A percentile compares a stretch with the other conserved stretches of the same genome.
These are phyloP conservation scores for Acinonyx jubatus DNA, from an alignment of 2,113 vertebrate species.

Conservation along the genomic window DNA sequence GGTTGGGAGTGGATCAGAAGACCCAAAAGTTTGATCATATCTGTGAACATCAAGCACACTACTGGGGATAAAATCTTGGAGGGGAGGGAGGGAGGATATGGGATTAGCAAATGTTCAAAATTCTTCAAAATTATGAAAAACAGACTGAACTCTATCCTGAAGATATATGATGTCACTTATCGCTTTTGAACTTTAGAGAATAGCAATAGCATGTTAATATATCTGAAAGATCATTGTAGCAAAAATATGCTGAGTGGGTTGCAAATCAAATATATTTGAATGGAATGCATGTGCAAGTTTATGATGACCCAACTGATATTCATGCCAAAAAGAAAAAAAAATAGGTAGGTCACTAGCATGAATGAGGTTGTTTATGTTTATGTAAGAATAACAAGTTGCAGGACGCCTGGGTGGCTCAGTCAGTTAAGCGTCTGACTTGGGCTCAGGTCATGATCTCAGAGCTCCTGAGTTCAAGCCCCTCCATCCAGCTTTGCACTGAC, in stretches of 20 bases:
- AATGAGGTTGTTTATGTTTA: not conserved
- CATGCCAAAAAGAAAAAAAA: not conserved
- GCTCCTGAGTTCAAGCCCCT: too few species aligned
- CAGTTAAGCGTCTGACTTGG: too few species aligned
- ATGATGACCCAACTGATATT: not conserved
- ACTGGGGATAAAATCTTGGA: not conserved
- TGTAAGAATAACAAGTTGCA: not conserved
- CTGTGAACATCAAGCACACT: not conserved
- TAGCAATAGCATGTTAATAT: not conserved
- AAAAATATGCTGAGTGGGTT: not conserved
- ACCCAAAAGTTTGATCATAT: not conserved
- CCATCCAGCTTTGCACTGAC: too few species aligned
- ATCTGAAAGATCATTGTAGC: not conserved
- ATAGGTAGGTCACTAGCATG: not conserved
- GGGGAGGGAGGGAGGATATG: not conserved
- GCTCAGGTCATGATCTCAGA: too few species aligned
- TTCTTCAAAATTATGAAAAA: not conserved
- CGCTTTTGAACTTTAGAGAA: not conserved
- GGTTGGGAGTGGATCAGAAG: not conserved
- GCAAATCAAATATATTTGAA: not conserved
- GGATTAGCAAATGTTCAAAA: not conserved
- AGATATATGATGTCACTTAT: not conserved
- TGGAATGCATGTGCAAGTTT: not conserved
- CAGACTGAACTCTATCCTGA: not conserved
- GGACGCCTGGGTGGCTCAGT: too few species aligned